A percentile compares a stretch with the other conserved stretches of the same genome.
Conservation (phyloP, 2,113 vertebrate species). For the Saccopteryx bilineata region DNA sequence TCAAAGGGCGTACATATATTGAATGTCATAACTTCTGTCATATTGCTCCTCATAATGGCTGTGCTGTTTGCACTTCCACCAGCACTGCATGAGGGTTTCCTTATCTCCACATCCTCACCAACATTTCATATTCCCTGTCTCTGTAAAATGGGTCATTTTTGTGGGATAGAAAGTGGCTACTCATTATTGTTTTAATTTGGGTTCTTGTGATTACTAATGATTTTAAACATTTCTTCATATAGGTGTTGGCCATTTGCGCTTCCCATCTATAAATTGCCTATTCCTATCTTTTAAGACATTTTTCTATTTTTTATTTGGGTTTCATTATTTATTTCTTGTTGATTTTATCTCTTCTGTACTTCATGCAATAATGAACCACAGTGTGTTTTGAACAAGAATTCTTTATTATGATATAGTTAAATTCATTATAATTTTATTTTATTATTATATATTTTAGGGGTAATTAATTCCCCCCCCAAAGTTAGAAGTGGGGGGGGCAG, state of each 20-base stretch:
- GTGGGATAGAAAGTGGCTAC: background rate
- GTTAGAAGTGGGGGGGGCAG: too few species aligned
- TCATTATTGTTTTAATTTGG: slow-evolving; percentile 9
- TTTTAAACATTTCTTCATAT: slow-evolving; percentile 5
- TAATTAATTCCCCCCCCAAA: too few species aligned
- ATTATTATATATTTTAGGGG: background rate
- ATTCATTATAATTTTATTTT: slow-evolving; percentile 26
- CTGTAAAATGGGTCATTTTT: background rate
- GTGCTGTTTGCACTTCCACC: background rate
- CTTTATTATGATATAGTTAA: background rate
- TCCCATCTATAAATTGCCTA: background rate
- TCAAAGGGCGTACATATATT: background rate
- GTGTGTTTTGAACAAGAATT: background rate
- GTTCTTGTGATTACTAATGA: background rate
- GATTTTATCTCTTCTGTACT: background rate
- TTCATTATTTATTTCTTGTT: background rate
- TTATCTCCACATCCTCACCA: background rate
- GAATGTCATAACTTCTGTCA: background rate
- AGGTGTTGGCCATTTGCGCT: background rate
- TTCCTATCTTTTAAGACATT: background rate
- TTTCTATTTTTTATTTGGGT: background rate
- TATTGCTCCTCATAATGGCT: background rate
- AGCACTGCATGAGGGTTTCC: background rate
- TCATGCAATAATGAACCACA: background rate
- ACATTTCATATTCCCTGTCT: background rate